Percentiles rank a stretch among this genome's conserved stretches.
Conservation (phyloP, 2,888 invertebrate genomes). For the Tupiocoris notatus region DNA sequence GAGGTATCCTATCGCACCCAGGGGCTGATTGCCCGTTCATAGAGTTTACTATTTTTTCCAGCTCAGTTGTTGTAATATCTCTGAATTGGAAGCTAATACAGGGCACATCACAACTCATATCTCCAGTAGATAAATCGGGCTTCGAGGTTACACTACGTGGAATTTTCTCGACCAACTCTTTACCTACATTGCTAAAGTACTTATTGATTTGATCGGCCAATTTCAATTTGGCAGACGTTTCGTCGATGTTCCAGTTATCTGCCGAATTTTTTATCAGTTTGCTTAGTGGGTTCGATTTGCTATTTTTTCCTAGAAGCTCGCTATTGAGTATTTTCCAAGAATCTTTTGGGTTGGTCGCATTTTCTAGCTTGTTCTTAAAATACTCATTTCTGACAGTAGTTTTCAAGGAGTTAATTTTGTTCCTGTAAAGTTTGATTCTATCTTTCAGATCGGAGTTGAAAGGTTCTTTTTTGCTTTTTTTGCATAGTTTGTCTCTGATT, state of each 20-base stretch:
- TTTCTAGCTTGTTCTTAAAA: neutral
- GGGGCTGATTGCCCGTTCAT: no score
- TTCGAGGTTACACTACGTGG: neutral
- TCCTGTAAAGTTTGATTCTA: neutral
- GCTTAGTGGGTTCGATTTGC: neutral
- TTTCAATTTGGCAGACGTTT: neutral
- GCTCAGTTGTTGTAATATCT: neutral
- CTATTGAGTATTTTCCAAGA: neutral
- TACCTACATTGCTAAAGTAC: neutral
- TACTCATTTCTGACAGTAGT: neutral
- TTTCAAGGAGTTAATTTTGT: neutral
- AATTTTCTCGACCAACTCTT: neutral
- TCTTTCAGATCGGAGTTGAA: neutral
- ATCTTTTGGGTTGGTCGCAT: neutral
- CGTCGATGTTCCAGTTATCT: neutral
- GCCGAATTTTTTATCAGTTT: neutral
- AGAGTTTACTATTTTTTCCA: neutral
- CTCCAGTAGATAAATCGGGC: no score
- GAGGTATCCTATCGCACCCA: no score
- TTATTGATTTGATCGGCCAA: no score
- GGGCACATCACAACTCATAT: no score
- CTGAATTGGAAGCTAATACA: neutral
- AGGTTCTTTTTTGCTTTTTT: neutral
- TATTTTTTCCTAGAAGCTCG: neutral
- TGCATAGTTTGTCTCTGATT: slow-evolving; percentile 13